Evolutionary conservation across 53 echinoderm and acorn worm genomes (phyloP).

Genomic region (Antedon mediterranea): DNA sequence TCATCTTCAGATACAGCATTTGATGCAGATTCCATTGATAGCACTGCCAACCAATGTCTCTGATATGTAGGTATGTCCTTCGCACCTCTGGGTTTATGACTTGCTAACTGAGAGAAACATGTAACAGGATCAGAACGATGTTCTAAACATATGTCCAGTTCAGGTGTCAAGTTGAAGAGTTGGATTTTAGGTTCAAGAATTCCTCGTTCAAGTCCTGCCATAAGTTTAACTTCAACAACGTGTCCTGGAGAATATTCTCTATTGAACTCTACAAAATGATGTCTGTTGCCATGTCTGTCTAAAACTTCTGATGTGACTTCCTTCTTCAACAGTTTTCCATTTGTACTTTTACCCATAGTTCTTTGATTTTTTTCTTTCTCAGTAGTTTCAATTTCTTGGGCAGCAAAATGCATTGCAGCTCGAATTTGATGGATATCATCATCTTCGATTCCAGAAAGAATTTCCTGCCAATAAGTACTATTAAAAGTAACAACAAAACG

Average conservation of each 20-base stretch:
- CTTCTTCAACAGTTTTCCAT: neutral
- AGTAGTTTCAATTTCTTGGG: neutral
- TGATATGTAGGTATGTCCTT: conserved; percentile 26
- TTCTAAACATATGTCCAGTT: conserved; percentile 50
- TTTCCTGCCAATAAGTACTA: conserved; percentile 17
- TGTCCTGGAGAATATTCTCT: conserved; percentile 34
- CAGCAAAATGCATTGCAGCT: conserved; percentile 8
- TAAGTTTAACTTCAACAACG: conserved; percentile 46
- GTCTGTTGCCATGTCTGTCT: conserved; percentile 10
- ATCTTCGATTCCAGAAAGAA: neutral
- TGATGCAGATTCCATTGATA: conserved; percentile 52
- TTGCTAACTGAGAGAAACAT: conserved; percentile 28
- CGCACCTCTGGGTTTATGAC: neutral
- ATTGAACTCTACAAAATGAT: conserved; percentile 25
- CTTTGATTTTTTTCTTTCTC: conserved; percentile 10
- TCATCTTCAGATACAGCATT: conserved; percentile 49
- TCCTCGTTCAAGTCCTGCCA: conserved; percentile 36
- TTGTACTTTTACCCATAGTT: neutral
- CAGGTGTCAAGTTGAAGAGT: conserved; percentile 56
- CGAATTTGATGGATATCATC: neutral
- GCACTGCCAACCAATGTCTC: conserved; percentile 46
- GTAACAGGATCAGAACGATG: conserved; percentile 49
- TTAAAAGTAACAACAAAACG: conserved; percentile 9
- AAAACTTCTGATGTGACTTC: conserved; percentile 23
- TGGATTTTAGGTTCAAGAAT: conserved; percentile 42